Conservation (phyloP, 2,888 invertebrate genomes). For the Eupithecia tripunctaria region DNA sequence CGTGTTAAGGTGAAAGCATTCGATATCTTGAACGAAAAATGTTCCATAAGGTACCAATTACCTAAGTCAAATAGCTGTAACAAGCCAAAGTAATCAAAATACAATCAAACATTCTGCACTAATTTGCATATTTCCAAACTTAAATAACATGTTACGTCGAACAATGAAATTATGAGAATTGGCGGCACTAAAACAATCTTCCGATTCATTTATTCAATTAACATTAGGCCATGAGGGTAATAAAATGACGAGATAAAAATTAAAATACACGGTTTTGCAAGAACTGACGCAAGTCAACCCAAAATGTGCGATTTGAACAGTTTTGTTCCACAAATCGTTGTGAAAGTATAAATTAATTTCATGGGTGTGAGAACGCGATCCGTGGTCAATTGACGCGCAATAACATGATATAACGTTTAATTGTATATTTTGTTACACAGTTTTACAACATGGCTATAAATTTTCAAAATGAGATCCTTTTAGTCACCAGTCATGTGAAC, state of each 20-base stretch:
- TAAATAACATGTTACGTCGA: constrained; percentile 1
- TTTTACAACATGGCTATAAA: constrained; percentile 13
- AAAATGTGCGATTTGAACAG: constrained; percentile 37
- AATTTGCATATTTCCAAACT: constrained; percentile 15
- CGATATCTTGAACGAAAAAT: constrained; percentile 10
- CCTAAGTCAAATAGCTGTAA: not conserved
- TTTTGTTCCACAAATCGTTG: constrained; percentile 43
- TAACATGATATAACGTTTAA: constrained; percentile 6
- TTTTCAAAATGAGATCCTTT: constrained; percentile 1
- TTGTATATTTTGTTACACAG: constrained; percentile 15
- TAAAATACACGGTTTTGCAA: constrained; percentile 30
- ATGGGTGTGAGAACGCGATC: constrained; percentile 39
- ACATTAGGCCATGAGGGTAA: constrained; percentile 5
- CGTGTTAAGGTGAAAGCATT: constrained; percentile 25
- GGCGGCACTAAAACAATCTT: constrained; percentile 17
- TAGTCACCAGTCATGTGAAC: not conserved
- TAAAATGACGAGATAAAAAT: constrained; percentile 25
- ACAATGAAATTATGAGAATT: constrained; percentile 32
- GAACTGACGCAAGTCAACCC: constrained; percentile 34
- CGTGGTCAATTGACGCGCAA: constrained; percentile 4
- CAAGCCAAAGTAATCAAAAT: not conserved
- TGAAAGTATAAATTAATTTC: constrained; percentile 41
- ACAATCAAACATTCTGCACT: not conserved
- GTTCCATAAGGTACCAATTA: not conserved
- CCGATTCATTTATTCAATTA: constrained; percentile 20